These are phyloP conservation scores for Molothrus aeneus DNA, from an alignment of 2,797 vertebrate genomes.

Conservation along the genomic window DNA sequence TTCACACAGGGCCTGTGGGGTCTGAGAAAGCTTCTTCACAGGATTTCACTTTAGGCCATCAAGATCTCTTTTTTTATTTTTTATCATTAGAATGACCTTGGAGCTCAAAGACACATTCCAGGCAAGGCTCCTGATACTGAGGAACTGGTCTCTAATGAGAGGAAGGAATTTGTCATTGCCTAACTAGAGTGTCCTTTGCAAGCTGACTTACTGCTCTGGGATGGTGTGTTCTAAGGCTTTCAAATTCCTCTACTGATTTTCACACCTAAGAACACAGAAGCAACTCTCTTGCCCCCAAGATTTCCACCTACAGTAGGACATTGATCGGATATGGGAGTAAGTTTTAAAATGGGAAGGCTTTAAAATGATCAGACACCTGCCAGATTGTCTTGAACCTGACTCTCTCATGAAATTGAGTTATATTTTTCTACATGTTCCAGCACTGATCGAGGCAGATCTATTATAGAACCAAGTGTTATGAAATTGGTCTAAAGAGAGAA, in stretches of 20 bases:
- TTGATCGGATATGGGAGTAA: background rate
- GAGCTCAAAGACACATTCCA: slow-evolving; percentile 27
- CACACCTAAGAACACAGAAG: slow-evolving; percentile 1
- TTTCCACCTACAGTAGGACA: background rate
- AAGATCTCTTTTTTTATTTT: background rate
- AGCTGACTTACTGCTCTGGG: background rate
- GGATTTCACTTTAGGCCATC: background rate
- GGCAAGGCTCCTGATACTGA: background rate
- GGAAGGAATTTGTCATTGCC: slow-evolving; percentile 50
- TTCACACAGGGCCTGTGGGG: background rate
- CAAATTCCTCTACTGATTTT: slow-evolving; percentile 12
- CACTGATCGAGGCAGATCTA: accelerated
- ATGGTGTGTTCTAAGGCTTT: background rate
- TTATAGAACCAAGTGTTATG: background rate
- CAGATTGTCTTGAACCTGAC: background rate
- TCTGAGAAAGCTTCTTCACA: background rate
- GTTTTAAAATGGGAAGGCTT: background rate
- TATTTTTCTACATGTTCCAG: background rate
- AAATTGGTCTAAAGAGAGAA: background rate
- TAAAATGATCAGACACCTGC: background rate
- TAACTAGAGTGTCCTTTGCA: slow-evolving; percentile 33
- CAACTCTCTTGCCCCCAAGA: background rate
- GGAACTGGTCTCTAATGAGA: background rate
- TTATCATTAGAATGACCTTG: slow-evolving; percentile 2
- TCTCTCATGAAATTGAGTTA: background rate